Evolutionary conservation across 2,113 vertebrate species (phyloP).

Genomic region (Aptenodytes forsteri): DNA sequence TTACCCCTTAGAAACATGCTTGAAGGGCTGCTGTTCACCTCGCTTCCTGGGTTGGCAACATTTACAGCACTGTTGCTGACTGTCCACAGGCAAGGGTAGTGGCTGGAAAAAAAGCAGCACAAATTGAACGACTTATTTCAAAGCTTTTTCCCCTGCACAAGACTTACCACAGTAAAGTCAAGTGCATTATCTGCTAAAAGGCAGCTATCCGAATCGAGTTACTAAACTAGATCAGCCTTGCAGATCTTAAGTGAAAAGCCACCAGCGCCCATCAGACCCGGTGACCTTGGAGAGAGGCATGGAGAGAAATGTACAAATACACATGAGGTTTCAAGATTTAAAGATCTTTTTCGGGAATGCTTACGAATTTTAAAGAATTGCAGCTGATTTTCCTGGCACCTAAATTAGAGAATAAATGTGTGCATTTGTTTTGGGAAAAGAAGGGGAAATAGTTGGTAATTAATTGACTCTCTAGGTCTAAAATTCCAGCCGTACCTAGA

Average conservation of each 20-base stretch:
- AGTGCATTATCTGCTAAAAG: background rate
- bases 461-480: background rate
- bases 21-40: constrained; percentile 61
- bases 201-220: background rate
- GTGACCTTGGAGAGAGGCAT: background rate
- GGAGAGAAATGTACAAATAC: background rate
- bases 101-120: constrained; percentile 72
- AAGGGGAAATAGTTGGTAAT: background rate
- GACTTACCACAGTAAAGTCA: background rate
- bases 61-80: constrained; percentile 76
- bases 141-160: background rate
- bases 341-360: background rate
- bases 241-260: background rate
- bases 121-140: background rate
- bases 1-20: constrained; percentile 78
- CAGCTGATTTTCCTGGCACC: background rate
- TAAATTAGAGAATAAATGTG: background rate
- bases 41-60: constrained; percentile 51
- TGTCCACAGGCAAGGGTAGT: constrained; percentile 92
- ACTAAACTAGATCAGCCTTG: background rate
- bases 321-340: background rate
- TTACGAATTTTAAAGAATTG: background rate
- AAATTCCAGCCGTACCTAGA: background rate
- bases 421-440: background rate
- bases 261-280: rapidly evolving